These are phyloP conservation scores for Neoascia interrupta DNA, from an alignment of 2,888 invertebrate species.

Conservation along the genomic window DNA sequence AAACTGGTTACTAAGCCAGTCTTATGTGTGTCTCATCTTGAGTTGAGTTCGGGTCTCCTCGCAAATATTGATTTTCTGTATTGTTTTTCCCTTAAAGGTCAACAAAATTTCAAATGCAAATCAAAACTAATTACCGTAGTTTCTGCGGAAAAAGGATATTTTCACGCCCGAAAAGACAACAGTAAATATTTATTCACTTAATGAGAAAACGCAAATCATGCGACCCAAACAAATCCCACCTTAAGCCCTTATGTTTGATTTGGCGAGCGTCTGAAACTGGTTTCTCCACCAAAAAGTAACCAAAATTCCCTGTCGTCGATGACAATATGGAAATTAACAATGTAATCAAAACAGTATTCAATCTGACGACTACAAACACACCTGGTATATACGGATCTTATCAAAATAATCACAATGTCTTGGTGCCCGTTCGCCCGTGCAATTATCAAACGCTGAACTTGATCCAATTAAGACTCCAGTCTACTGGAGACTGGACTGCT, in stretches of 20 bases:
- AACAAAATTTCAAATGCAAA: slow-evolving; percentile 18
- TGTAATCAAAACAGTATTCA: slow-evolving; percentile 40
- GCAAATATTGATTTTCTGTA: slow-evolving; percentile 18
- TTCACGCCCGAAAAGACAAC: slow-evolving; percentile 34
- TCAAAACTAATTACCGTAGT: slow-evolving; percentile 30
- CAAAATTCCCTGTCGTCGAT: neutral
- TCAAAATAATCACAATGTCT: slow-evolving; percentile 44
- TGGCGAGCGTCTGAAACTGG: slow-evolving; percentile 33
- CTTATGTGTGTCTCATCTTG: too few species aligned
- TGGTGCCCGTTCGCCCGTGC: slow-evolving; percentile 35
- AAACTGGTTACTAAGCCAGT: too few species aligned
- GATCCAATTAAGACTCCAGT: slow-evolving; percentile 60
- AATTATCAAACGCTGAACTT: slow-evolving; percentile 57
- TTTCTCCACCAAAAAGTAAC: neutral
- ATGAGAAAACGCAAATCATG: slow-evolving; percentile 33
- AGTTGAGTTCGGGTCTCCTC: too few species aligned
- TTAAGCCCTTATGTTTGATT: slow-evolving; percentile 13
- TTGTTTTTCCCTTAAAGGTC: slow-evolving; percentile 22
- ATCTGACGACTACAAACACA: neutral
- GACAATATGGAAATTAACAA: slow-evolving; percentile 52
- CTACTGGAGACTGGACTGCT: too few species aligned
- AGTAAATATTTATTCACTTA: slow-evolving; percentile 54
- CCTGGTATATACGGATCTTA: slow-evolving; percentile 4
- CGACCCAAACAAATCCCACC: slow-evolving; percentile 5
- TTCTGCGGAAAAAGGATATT: slow-evolving; percentile 34